Base-by-base conservation (phyloP, 2,888 invertebrate genomes). In the Serripes groenlandicus region DNA sequence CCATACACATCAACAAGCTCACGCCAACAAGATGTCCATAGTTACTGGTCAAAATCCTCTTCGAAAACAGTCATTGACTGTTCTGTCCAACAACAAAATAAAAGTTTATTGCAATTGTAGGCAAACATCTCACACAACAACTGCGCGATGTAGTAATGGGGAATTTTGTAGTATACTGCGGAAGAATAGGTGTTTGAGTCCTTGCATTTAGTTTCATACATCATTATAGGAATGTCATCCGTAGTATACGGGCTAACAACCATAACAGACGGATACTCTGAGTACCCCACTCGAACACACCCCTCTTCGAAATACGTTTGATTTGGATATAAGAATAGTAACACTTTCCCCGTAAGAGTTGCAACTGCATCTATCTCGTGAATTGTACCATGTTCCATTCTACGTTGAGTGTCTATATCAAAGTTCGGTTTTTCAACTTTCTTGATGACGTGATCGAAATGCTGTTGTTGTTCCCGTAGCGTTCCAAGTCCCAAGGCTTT, bases 401-500 rank as follows among this genome's bases (percentile, higher is more conserved):
- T 64, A 9, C 42, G 3, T 21, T 54, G 60, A 15, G 49, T 15
- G 9, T 49, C 58, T 15, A 70, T 42, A 0, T 42, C 1, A 21
- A 30, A n/a, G 3, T 23, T 9, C 1, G 66, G 30, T 49, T 32
- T 60, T 42, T n/a, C 64, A 5, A 30, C 37, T 26, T 58, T 68
- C 11, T 34, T 23, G 18, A 75, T 37, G 0, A 80, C 75, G 15
- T 30, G 28, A 32, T 80, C 75, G 64, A 49, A 79, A 70, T 79
- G 79, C 18, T 23, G 37, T 32, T 79, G 49, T 34, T 75, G 79
- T 18, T 74, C 60, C 37, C 69, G 66, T 4, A 78, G 26, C 18
- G 32, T 28, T 21, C 74, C 78, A 28, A 78, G n/a, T 7, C 73
- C 73, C 26, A 68, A 9, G 21, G 78, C 78, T 30, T 56, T 58